Evolutionary conservation across 2,888 invertebrate species (phyloP).

Genomic region (Perdita meconis): DNA sequence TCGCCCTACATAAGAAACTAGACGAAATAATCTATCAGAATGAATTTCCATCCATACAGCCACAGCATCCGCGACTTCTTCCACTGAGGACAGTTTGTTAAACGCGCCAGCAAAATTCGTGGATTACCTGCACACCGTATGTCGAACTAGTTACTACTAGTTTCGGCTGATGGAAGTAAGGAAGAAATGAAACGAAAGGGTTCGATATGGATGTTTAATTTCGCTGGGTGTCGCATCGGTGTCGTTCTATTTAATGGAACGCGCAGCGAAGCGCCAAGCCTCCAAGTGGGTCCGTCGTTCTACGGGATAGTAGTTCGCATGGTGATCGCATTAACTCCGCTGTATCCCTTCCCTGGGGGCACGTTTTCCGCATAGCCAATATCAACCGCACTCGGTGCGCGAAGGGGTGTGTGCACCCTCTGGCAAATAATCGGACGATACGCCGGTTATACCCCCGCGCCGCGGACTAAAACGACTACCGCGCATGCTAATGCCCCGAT

Average conservation of each 20-base stretch:
- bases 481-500: constrained; percentile 70
- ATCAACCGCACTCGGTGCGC: constrained; percentile 67
- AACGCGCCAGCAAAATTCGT: too few species aligned
- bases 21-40: too few species aligned
- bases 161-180: neutral
- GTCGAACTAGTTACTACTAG: too few species aligned
- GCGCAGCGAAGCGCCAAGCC: constrained; percentile 33
- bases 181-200: neutral
- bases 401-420: constrained; percentile 61
- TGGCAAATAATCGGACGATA: constrained; percentile 80
- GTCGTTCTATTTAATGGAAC: constrained; percentile 50
- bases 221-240: constrained; percentile 13
- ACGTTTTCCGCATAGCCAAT: constrained; percentile 80
- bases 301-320: constrained; percentile 63
- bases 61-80: neutral
- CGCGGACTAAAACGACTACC: constrained; percentile 69
- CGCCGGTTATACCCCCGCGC: constrained; percentile 63
- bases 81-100: neutral
- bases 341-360: constrained; percentile 66
- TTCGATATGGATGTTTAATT: constrained; percentile 53
- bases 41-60: too few species aligned
- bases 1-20: neutral
- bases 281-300: constrained; percentile 49
- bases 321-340: constrained; percentile 75
- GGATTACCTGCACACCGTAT: too few species aligned